These are phyloP conservation scores for Osmoderma eremita DNA, from an alignment of 2,888 invertebrate species.

Conservation along the genomic window DNA sequence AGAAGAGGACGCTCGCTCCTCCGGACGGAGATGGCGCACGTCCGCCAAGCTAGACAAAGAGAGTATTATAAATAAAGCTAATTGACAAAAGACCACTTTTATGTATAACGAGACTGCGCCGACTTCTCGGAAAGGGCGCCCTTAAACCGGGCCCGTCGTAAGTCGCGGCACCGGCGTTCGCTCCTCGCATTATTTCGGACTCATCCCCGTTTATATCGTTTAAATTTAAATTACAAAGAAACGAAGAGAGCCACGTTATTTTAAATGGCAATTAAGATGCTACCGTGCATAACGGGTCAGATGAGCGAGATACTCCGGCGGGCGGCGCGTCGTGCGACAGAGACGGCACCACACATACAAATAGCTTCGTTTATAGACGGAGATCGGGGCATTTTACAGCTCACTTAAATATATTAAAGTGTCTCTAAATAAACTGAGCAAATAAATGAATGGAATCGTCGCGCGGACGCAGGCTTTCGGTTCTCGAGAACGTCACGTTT, in stretches of 20 bases:
- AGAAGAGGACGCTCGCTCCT: background rate
- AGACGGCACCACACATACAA: constrained; percentile 41
- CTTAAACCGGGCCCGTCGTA: constrained; percentile 21
- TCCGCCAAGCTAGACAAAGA: constrained; percentile 39
- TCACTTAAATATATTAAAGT: constrained; percentile 45
- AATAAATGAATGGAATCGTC: constrained; percentile 42
- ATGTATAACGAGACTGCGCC: constrained; percentile 45
- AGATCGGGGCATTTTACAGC: constrained; percentile 44
- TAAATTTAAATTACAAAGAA: constrained; percentile 58
- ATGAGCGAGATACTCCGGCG: constrained; percentile 33
- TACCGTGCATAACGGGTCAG: constrained; percentile 53
- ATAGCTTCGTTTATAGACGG: constrained; percentile 45
- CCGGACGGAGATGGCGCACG: constrained; percentile 20
- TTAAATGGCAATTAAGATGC: constrained; percentile 59
- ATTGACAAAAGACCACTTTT: constrained; percentile 51
- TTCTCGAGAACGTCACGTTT: too few species aligned
- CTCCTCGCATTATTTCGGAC: constrained; percentile 40
- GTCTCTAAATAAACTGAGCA: constrained; percentile 42
- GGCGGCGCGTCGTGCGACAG: constrained; percentile 6
- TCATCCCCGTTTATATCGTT: constrained; percentile 48
- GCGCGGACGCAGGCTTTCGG: too few species aligned
- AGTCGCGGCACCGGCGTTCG: constrained; percentile 11
- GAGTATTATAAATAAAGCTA: constrained; percentile 48
- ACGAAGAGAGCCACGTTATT: constrained; percentile 54
- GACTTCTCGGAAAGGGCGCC: constrained; percentile 25